Conservation (phyloP, 2,113 vertebrate species). For the Thermophis baileyi region DNA sequence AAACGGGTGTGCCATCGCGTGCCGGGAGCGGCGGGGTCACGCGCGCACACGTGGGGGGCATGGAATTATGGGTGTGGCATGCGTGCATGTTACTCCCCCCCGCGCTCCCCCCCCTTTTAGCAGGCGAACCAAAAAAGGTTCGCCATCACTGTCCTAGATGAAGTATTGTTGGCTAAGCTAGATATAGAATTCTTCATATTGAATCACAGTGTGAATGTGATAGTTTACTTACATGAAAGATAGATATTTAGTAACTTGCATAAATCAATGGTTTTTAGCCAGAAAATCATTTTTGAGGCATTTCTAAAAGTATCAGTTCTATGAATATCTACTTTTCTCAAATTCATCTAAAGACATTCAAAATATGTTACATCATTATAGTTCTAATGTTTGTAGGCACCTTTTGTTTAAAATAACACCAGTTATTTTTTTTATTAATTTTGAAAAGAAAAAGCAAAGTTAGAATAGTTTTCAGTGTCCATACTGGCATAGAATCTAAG, state of each 20-base stretch:
- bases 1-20: too few relatives aligned
- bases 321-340: not conserved
- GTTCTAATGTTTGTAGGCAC: not conserved
- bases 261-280: not conserved
- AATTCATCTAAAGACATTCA: conserved; percentile 7
- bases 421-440: not conserved
- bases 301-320: not conserved
- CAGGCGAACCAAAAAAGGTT: too few relatives aligned
- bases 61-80: too few relatives aligned
- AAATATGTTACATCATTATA: not conserved
- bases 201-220: not conserved
- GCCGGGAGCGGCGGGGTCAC: too few relatives aligned
- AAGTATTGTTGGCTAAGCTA: not conserved
- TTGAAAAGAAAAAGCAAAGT: not conserved
- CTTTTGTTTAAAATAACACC: not conserved
- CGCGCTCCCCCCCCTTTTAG: too few relatives aligned
- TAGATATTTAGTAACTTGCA: not conserved
- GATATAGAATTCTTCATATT: not conserved
- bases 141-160: too few relatives aligned
- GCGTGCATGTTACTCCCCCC: too few relatives aligned
- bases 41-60: too few relatives aligned
- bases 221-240: not conserved
- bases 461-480: not conserved
- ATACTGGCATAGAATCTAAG: not conserved
- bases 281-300: conserved; percentile 1